Conservation (phyloP, 1,140 invertebrate genomes). For the Drosophila guanche region DNA sequence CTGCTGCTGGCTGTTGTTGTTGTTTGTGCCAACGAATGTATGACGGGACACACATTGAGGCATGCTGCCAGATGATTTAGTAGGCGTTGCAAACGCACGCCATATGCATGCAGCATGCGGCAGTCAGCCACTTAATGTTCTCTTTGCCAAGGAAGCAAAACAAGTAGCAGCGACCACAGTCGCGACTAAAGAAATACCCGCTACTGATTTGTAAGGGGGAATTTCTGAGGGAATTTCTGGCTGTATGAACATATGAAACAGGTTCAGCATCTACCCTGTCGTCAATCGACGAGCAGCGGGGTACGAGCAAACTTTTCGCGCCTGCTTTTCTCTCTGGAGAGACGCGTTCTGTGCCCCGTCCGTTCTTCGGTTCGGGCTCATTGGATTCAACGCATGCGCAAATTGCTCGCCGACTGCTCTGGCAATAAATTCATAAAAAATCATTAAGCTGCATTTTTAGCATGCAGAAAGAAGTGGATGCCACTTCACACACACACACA, state of each 20-base stretch:
- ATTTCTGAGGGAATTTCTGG: too few species aligned
- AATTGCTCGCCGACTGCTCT: constrained; percentile 70
- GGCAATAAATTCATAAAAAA: constrained; percentile 81
- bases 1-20: constrained; percentile 32
- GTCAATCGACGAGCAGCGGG: too few species aligned
- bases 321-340: constrained; percentile 31
- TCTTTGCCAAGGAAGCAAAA: constrained; percentile 49
- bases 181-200: too few species aligned
- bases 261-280: too few species aligned
- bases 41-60: constrained; percentile 58
- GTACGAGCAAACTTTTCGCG: constrained; percentile 19
- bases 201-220: too few species aligned
- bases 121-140: constrained; percentile 68
- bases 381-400: constrained; percentile 78
- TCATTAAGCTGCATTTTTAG: constrained; percentile 72
- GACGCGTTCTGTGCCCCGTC: constrained; percentile 14
- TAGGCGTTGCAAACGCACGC: constrained; percentile 77
- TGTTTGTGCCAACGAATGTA: constrained; percentile 65
- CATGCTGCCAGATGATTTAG: constrained; percentile 76
- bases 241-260: too few species aligned
- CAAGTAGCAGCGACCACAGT: constrained; percentile 36
- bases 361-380: constrained; percentile 54
- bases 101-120: constrained; percentile 77
- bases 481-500: constrained; percentile 40
- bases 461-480: constrained; percentile 45